Percentiles rank a stretch among this genome's conserved stretches.
Evolutionary conservation across 1,140 invertebrate genomes (phyloP).

Genomic region (Asbolus verrucosus): DNA sequence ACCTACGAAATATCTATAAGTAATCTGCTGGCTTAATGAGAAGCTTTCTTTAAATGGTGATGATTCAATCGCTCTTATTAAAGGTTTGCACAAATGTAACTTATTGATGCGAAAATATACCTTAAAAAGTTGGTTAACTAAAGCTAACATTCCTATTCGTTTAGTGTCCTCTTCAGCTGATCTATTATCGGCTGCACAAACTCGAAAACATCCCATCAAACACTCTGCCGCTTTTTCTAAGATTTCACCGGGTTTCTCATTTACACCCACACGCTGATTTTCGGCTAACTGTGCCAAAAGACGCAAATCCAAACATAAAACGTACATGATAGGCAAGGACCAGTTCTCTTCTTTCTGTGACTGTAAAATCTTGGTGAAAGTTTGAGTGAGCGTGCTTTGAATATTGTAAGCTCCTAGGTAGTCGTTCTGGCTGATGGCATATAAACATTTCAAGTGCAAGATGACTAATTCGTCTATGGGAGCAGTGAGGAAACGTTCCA

Average conservation of each 20-base stretch:
- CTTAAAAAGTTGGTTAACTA: constrained; percentile 98
- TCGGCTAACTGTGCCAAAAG: constrained; percentile 86
- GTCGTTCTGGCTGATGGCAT: constrained; percentile 74
- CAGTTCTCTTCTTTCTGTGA: constrained; percentile 96
- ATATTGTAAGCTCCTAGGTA: constrained; percentile 82
- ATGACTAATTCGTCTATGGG: constrained; percentile 86
- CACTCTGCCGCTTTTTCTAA: constrained; percentile 95
- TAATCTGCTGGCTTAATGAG: constrained; percentile 87
- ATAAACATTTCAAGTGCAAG: constrained; percentile 81
- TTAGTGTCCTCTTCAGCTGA: constrained; percentile 91
- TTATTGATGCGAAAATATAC: constrained; percentile 98
- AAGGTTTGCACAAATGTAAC: constrained; percentile 94
- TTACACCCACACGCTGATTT: constrained; percentile 66
- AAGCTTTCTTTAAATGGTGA: constrained; percentile 91
- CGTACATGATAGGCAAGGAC: constrained; percentile 91
- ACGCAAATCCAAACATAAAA: constrained; percentile 85
- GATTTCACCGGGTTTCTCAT: constrained; percentile 77
- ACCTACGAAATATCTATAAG: constrained; percentile 97
- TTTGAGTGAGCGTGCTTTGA: constrained; percentile 83
- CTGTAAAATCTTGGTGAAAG: constrained; percentile 87
- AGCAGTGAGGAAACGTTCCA: constrained; percentile 77
- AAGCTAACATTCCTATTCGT: constrained; percentile 93
- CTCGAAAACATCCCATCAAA: constrained; percentile 93
- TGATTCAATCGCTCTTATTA: constrained; percentile 96
- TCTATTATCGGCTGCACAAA: constrained; percentile 95